A percentile compares a stretch with the other conserved stretches of the same genome.
These are phyloP conservation scores for Amazona guildingii DNA, from an alignment of 2,113 vertebrate genomes.

Conservation along the genomic window DNA sequence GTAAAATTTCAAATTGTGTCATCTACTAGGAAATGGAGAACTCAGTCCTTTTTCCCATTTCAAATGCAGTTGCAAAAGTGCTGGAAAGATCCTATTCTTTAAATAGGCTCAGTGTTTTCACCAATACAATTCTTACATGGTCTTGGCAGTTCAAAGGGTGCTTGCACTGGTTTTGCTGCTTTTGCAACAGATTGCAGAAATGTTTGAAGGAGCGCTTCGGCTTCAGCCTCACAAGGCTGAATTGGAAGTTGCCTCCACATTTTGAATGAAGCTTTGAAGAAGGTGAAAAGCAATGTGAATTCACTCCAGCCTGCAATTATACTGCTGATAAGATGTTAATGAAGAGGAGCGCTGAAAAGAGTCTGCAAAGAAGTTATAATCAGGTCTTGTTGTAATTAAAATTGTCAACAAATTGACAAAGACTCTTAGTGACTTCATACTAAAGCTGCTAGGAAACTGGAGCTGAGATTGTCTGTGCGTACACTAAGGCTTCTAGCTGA, in stretches of 20 bases:
- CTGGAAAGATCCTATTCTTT: background rate
- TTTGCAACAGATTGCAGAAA: background rate
- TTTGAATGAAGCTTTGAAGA: background rate
- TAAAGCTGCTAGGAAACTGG: background rate
- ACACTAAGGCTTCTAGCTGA: background rate
- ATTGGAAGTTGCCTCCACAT: background rate
- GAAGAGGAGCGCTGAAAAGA: background rate
- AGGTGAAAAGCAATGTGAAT: background rate
- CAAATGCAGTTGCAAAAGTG: background rate
- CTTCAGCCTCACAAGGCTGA: background rate
- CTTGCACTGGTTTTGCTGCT: background rate
- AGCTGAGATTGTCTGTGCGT: background rate
- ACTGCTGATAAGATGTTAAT: conserved; percentile 61
- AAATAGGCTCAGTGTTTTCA: background rate
- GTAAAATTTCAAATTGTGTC: background rate
- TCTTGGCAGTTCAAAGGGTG: background rate
- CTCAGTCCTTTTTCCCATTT: background rate
- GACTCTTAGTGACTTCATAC: background rate
- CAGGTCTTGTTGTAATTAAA: conserved; percentile 57
- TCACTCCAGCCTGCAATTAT: conserved; percentile 10
- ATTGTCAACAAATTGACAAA: conserved; percentile 55
- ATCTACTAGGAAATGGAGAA: background rate
- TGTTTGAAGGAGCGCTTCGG: background rate
- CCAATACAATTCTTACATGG: background rate
- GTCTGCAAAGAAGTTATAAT: conserved; percentile 42